phyloP scores from a whole-genome alignment of 1,140 invertebrate genomes.

The Samia ricini region DNA sequence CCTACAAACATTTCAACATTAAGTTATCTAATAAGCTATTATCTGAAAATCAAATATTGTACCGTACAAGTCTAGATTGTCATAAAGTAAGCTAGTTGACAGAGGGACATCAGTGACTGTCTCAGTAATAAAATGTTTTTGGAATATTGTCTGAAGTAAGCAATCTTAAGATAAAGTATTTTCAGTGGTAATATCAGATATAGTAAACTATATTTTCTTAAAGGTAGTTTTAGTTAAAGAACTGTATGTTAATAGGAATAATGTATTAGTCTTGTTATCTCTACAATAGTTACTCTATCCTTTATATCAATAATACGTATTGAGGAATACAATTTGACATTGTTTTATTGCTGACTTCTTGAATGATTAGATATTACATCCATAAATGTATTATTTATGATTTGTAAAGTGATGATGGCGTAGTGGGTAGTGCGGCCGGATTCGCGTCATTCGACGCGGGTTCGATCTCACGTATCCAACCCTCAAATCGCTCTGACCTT shows the following conservation, averaged over 20 bases:
- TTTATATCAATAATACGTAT: no score
- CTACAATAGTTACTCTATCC: background rate
- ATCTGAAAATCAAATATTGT: background rate
- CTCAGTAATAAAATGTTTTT: background rate
- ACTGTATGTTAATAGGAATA: background rate
- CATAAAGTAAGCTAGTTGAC: background rate
- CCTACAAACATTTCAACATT: no score
- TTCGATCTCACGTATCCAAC: no score
- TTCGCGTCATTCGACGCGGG: no score
- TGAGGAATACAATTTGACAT: no score
- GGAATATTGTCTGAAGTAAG: background rate
- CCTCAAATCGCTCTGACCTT: no score
- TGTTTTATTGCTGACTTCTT: no score
- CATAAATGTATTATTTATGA: no score
- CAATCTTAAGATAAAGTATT: background rate
- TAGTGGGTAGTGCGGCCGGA: no score
- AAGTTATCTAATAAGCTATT: background rate
- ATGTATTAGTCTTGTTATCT: background rate
- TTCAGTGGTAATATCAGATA: background rate
- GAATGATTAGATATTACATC: no score
- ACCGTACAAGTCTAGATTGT: background rate
- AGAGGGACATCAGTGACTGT: background rate
- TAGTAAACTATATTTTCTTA: background rate
- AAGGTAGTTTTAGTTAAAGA: background rate
- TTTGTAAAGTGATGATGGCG: no score